Conservation (phyloP, 2,888 invertebrate species). For the Apodemia mormo region DNA sequence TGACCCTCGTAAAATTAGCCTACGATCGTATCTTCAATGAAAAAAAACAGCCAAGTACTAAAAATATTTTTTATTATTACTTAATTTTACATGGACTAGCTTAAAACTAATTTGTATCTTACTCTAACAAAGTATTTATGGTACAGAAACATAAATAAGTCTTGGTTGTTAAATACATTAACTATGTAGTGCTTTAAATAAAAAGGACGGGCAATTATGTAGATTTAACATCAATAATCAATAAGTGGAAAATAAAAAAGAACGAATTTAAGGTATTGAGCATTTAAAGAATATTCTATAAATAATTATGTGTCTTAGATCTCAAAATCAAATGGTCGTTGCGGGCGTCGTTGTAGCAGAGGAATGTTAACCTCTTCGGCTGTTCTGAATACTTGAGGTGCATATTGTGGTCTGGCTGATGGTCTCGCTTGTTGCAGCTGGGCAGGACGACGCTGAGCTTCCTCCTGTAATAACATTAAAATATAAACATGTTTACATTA, state of each 20-base stretch:
- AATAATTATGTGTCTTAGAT: slow-evolving; percentile 47
- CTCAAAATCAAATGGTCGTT: slow-evolving; percentile 72
- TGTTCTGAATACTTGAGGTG: slow-evolving; percentile 88
- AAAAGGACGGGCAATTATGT: neutral
- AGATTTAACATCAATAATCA: neutral
- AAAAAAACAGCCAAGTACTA: slow-evolving; percentile 19
- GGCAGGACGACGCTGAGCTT: slow-evolving; percentile 54
- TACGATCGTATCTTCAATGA: neutral
- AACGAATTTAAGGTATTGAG: neutral
- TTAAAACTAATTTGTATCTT: slow-evolving; percentile 80
- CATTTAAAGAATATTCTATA: neutral
- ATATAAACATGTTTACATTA: neutral
- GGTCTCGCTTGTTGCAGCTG: slow-evolving; percentile 45
- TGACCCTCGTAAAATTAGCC: no score
- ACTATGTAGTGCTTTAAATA: slow-evolving; percentile 10
- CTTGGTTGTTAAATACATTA: slow-evolving; percentile 32
- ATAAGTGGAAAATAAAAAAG: neutral
- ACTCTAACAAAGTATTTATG: slow-evolving; percentile 52
- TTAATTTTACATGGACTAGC: slow-evolving; percentile 73
- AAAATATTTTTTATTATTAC: slow-evolving; percentile 45
- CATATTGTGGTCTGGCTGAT: slow-evolving; percentile 41
- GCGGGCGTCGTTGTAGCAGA: slow-evolving; percentile 89
- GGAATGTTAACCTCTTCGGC: slow-evolving; percentile 95
- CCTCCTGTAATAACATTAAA: slow-evolving; percentile 47
- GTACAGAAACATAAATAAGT: slow-evolving; percentile 71